Evolutionary conservation across 2,888 invertebrate genomes (phyloP), one percentile per base, ranked within the genome.

Genomic region (Melitaea athalia): DNA sequence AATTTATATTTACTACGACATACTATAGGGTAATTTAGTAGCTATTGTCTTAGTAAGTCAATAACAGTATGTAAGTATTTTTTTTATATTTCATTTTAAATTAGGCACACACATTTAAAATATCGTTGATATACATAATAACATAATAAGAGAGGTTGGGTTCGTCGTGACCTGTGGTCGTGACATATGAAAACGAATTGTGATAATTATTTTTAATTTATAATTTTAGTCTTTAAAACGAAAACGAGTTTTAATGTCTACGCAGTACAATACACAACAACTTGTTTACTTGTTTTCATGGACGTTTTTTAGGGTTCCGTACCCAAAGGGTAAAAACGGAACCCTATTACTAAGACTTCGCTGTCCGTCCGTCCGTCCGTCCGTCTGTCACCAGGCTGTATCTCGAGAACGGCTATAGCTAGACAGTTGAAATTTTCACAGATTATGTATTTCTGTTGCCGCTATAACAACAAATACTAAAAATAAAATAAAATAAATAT

Each of bases 221-320:
- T 52, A 24, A 38, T 5, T 38, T 38, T 38, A 38, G 5, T 38
- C 38, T 38, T 7, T 8, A 38, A 8, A 3, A 38, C 24, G 5
- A 17, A 52, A 52, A 52, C 52, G 52, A 52, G 52, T 52, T 52
- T 52, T 31, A 52, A 52, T 24, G 24, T 1, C 43, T 52, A 17
- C 50, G 15, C 10, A 5, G 24, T 17, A 17, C 50, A 52, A 4
- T 0, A 50, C 17, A 15, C n/a, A n/a, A n/a, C n/a, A n/a, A n/a
- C n/a, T n/a, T n/a, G n/a, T n/a, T n/a, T n/a, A 52, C 52, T 52
- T 24, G 52, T 52, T 52, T 50, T 52, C 17, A 52, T 11, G 31
- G 33, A 31, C 14, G 14, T 33, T 24, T 55, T 31, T 55, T 14
- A n/a, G n/a, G n/a, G n/a, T n/a, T n/a, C n/a, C n/a, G n/a, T n/a